Evolutionary conservation across 1,140 invertebrate species (phyloP).

Genomic region (Heliconius congener): DNA sequence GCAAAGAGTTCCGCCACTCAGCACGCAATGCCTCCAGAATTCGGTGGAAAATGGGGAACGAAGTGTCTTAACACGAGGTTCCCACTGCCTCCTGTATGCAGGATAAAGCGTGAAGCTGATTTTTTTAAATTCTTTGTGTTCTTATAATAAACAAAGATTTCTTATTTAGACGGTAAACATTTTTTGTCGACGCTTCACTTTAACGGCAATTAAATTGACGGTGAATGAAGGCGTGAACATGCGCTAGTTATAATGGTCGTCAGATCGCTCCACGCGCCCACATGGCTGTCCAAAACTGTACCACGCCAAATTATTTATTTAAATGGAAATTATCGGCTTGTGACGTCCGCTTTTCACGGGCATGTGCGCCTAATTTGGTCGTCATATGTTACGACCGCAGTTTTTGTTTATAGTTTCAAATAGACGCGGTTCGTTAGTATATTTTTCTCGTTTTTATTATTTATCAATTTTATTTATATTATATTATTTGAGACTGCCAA

Average conservation of each 20-base stretch:
- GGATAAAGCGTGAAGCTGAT: too few species aligned
- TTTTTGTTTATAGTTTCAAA: slow-evolving; percentile 40
- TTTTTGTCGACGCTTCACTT: background rate
- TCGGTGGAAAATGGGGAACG: too few species aligned
- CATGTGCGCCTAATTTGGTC: slow-evolving; percentile 59
- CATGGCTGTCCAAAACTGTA: slow-evolving; percentile 68
- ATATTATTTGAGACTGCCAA: too few species aligned
- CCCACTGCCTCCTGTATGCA: too few species aligned
- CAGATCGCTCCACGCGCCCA: slow-evolving; percentile 61
- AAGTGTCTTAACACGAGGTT: too few species aligned
- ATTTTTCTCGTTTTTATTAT: background rate
- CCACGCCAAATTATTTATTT: slow-evolving; percentile 78
- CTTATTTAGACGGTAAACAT: too few species aligned
- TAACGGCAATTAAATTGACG: slow-evolving; percentile 25
- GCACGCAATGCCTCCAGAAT: too few species aligned
- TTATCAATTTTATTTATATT: background rate
- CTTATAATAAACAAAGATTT: too few species aligned
- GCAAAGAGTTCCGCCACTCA: too few species aligned
- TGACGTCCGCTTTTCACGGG: slow-evolving; percentile 61
- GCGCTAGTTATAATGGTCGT: slow-evolving; percentile 68
- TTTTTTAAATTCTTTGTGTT: too few species aligned
- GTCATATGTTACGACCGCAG: slow-evolving; percentile 53
- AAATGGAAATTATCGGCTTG: slow-evolving; percentile 75
- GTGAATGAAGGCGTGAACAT: slow-evolving; percentile 72
- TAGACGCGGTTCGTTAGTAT: background rate